A percentile compares a stretch with the other conserved stretches of the same genome.
Conservation (phyloP, 1,140 invertebrate genomes). For the Saccostrea glomerata region DNA sequence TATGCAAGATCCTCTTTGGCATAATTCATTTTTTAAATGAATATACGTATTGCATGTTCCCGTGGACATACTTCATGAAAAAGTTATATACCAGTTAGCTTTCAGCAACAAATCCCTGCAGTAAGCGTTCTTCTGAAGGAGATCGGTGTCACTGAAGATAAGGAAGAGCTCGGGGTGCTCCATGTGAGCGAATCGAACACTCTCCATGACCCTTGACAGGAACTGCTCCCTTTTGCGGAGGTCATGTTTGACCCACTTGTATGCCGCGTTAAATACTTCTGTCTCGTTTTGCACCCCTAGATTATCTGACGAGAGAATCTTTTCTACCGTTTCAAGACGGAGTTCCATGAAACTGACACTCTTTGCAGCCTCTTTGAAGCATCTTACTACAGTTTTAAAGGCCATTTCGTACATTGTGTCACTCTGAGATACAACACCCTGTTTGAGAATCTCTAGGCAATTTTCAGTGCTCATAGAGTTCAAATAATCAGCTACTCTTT, state of each 20-base stretch:
- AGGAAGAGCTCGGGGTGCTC: conserved; percentile 48
- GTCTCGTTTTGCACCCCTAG: conserved; percentile 44
- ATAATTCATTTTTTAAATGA: too few relatives aligned
- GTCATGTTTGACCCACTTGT: conserved; percentile 49
- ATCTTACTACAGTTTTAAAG: conserved; percentile 1
- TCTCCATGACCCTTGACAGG: conserved; percentile 48
- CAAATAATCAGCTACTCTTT: conserved; percentile 28
- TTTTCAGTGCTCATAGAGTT: conserved; percentile 4
- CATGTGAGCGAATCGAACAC: conserved; percentile 57
- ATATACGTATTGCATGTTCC: too few relatives aligned
- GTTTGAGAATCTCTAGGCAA: conserved; percentile 22
- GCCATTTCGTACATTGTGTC: conserved; percentile 40
- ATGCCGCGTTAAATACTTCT: conserved; percentile 47
- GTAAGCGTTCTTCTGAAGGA: conserved; percentile 29
- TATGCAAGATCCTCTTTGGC: too few relatives aligned
- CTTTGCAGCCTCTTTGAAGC: conserved; percentile 36
- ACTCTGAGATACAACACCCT: neutral
- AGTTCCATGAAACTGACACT: conserved; percentile 36
- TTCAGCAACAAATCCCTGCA: conserved; percentile 46
- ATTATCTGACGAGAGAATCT: conserved; percentile 43
- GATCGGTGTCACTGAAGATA: conserved; percentile 51
- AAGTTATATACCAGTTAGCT: conserved; percentile 57
- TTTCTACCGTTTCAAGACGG: conserved; percentile 38
- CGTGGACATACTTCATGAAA: neutral
- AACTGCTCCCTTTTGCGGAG: conserved; percentile 40